These are phyloP conservation scores for Aspidoscelis tigris DNA, from an alignment of 2,113 vertebrate species.

Conservation along the genomic window DNA sequence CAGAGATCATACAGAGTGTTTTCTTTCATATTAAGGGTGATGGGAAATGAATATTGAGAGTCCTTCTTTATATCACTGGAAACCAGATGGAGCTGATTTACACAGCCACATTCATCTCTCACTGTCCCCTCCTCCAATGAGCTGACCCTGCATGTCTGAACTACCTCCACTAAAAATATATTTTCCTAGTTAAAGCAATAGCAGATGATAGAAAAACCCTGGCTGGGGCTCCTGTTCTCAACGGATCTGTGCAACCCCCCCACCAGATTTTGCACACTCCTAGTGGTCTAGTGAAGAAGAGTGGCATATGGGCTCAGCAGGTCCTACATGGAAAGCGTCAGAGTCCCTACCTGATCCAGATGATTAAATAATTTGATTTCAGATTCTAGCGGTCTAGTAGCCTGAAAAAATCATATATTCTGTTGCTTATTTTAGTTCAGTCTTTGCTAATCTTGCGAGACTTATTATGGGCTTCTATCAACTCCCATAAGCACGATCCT, in stretches of 20 bases:
- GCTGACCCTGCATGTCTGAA: background rate
- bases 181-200: background rate
- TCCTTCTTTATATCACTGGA: background rate
- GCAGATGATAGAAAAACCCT: background rate
- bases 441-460: no score
- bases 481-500: no score
- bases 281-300: background rate
- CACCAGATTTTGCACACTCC: background rate
- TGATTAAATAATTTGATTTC: background rate
- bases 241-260: background rate
- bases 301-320: no score
- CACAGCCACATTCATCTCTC: background rate
- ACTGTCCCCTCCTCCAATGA: background rate
- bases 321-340: background rate
- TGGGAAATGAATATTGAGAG: background rate
- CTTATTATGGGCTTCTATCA: no score
- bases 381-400: background rate
- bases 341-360: background rate
- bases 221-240: background rate
- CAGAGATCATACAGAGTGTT: background rate
- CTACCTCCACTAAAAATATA: background rate
- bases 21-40: background rate
- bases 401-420: no score
- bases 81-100: background rate
- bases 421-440: no score